A percentile compares a stretch with the other conserved stretches of the same genome.
Conservation (phyloP, 2,113 vertebrate genomes). For the Meles meles region DNA sequence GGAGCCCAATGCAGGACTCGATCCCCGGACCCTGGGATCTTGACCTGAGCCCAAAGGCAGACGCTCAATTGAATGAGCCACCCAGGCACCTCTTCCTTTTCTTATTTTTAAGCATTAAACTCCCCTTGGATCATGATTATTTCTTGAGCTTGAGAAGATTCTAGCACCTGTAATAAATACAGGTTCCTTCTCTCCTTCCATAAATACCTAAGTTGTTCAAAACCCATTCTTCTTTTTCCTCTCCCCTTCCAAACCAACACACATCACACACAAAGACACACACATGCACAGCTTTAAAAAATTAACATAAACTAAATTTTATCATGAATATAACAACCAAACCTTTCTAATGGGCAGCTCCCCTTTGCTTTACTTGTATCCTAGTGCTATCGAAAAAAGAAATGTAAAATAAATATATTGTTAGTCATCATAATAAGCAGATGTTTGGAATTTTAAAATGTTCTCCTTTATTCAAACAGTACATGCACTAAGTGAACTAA, state of each 20-base stretch:
- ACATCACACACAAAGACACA: neutral
- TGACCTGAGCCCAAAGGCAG: neutral
- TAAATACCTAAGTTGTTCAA: neutral
- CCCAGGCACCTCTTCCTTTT: neutral
- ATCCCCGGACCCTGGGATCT: neutral
- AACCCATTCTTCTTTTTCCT: neutral
- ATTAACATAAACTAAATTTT: neutral
- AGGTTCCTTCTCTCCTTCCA: neutral
- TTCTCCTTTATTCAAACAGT: neutral
- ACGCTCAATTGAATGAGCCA: neutral
- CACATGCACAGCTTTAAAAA: neutral
- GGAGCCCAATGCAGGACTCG: neutral
- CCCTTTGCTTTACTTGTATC: constrained; percentile 71
- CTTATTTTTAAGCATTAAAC: neutral
- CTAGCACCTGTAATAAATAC: neutral
- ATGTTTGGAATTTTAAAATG: constrained; percentile 41
- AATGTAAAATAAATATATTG: constrained; percentile 73
- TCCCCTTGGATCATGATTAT: neutral
- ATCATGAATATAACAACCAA: neutral
- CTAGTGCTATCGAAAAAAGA: constrained; percentile 73
- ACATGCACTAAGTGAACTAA: neutral
- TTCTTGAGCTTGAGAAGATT: neutral
- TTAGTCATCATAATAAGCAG: constrained; percentile 74
- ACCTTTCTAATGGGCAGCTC: constrained; percentile 46
- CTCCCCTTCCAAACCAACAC: neutral